Conservation (phyloP, 2,113 vertebrate genomes). For the Pheucticus melanocephalus region DNA sequence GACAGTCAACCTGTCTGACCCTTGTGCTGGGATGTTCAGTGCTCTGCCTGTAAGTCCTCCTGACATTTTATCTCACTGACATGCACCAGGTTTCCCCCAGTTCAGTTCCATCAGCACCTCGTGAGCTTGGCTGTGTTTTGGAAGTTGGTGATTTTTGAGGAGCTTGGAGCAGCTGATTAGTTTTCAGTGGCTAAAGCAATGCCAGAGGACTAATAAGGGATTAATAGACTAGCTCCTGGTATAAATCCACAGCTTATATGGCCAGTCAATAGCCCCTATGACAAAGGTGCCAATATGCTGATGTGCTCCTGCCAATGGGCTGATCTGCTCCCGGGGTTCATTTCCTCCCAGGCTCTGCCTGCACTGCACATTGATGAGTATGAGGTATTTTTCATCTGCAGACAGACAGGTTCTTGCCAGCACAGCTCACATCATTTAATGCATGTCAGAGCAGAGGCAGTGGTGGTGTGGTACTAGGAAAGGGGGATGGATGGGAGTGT, state of each 20-base stretch:
- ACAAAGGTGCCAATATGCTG: constrained; percentile 28
- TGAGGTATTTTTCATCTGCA: constrained; percentile 52
- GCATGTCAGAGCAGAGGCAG: constrained; percentile 15
- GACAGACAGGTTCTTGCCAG: constrained; percentile 64
- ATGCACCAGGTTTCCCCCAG: not conserved
- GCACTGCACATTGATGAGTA: constrained; percentile 21
- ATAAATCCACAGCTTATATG: constrained; percentile 20
- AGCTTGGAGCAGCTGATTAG: constrained; percentile 14
- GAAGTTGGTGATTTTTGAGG: not conserved
- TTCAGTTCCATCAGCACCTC: not conserved
- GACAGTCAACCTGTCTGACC: constrained; percentile 51
- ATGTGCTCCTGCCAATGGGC: constrained; percentile 38
- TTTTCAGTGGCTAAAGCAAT: not conserved
- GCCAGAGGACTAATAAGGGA: constrained; percentile 41
- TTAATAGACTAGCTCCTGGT: constrained; percentile 35
- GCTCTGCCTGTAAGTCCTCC: constrained; percentile 14
- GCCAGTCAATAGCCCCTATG: constrained; percentile 12
- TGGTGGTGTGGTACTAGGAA: not conserved
- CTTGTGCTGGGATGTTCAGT: constrained; percentile 12
- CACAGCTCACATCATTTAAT: constrained; percentile 41
- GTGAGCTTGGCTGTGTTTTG: not conserved
- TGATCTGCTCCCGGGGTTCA: constrained; percentile 10
- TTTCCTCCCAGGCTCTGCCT: constrained; percentile 39
- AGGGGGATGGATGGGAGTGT: constrained; percentile 23
- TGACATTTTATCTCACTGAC: constrained; percentile 27